Evolutionary conservation across 2,888 invertebrate species (phyloP).

Genomic region (Rhogogaster chlorosoma): DNA sequence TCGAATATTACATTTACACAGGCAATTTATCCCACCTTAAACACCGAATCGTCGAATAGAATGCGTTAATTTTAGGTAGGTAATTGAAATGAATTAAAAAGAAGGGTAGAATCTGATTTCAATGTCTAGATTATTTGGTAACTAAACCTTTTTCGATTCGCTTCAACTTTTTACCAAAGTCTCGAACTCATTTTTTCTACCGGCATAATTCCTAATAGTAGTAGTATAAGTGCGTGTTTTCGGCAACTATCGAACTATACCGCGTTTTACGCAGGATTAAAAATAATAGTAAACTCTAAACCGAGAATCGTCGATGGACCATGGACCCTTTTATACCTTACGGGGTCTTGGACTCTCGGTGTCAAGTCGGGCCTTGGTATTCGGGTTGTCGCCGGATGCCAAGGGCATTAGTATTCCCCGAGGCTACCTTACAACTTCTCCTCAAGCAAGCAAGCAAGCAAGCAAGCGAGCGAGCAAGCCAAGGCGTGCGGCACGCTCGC

Average conservation of each 20-base stretch:
- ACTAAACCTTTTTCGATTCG: neutral
- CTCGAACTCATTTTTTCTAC: too few relatives aligned
- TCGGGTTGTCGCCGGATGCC: constrained; percentile 54
- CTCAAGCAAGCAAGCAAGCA: constrained; percentile 19
- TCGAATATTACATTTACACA: neutral
- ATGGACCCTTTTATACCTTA: constrained; percentile 8
- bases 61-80: neutral
- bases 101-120: neutral
- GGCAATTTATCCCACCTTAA: neutral
- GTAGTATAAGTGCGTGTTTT: neutral
- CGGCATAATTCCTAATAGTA: neutral
- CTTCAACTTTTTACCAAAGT: neutral
- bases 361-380: constrained; percentile 46
- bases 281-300: neutral
- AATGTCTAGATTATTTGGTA: neutral
- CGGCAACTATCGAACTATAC: neutral
- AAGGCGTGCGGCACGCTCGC: constrained; percentile 46
- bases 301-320: neutral
- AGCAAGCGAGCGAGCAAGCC: neutral
- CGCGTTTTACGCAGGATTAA: neutral
- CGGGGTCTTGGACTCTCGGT: constrained; percentile 16
- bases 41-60: neutral
- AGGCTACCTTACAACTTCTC: constrained; percentile 53
- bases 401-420: constrained; percentile 55
- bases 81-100: neutral